Percentiles rank a stretch among this genome's conserved stretches.
These are phyloP conservation scores for Formica aserva DNA, from an alignment of 2,888 invertebrate genomes.

Conservation along the genomic window DNA sequence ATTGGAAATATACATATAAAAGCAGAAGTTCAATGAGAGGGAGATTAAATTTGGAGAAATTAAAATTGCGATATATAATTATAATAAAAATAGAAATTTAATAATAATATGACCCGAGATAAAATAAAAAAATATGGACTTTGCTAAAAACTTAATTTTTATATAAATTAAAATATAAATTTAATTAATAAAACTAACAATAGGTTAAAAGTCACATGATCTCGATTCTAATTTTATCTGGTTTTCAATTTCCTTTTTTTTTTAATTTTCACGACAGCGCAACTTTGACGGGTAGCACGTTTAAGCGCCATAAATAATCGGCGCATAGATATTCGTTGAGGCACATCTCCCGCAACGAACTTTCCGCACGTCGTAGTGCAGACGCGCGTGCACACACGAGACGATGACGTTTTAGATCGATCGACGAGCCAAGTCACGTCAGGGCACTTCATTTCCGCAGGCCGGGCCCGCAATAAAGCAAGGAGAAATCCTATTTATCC, in stretches of 20 bases:
- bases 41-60: not conserved
- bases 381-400: conserved; percentile 4
- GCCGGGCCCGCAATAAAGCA: conserved; percentile 42
- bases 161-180: not conserved
- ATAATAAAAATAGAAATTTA: conserved; percentile 4
- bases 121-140: not conserved
- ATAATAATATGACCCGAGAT: not conserved
- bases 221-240: not conserved
- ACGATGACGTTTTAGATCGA: conserved; percentile 39
- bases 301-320: conserved; percentile 27
- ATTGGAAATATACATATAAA: not conserved
- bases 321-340: conserved; percentile 27
- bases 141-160: not conserved
- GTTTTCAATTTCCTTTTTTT: no score
- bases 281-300: not conserved
- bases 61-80: not conserved
- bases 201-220: not conserved
- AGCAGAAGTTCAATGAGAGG: not conserved
- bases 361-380: conserved; percentile 23
- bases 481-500: conserved; percentile 49
- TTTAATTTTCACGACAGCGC: not conserved
- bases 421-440: conserved; percentile 51
- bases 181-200: not conserved
- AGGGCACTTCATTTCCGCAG: conserved; percentile 54
- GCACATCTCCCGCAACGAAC: conserved; percentile 8